Evolutionary conservation across 2,113 vertebrate genomes (phyloP).

Genomic region (Merops nubicus): DNA sequence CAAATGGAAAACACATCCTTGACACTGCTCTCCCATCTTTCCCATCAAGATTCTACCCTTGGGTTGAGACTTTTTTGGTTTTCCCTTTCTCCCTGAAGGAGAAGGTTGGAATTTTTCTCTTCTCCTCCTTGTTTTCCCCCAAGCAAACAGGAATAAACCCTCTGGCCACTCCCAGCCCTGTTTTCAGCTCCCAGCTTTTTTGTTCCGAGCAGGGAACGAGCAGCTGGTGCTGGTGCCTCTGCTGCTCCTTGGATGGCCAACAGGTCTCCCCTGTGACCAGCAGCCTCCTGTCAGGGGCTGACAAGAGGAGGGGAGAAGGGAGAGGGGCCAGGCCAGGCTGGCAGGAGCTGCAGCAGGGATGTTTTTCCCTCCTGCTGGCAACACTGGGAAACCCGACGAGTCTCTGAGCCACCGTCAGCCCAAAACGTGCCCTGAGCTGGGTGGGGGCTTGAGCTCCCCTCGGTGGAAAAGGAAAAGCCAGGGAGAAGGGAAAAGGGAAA

Average conservation of each 20-base stretch:
- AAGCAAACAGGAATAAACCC: background rate
- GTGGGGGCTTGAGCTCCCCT: background rate
- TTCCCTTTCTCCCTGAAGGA: background rate
- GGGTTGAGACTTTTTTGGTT: background rate
- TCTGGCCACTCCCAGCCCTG: background rate
- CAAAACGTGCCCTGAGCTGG: background rate
- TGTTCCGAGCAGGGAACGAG: too few species aligned
- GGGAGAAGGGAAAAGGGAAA: too few species aligned
- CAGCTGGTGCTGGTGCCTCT: too few species aligned
- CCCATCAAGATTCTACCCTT: background rate
- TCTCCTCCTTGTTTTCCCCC: background rate
- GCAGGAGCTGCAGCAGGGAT: background rate
- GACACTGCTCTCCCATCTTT: background rate
- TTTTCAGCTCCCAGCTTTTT: background rate
- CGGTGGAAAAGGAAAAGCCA: too few species aligned
- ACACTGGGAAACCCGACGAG: too few species aligned
- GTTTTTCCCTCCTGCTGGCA: background rate
- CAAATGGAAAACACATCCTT: background rate
- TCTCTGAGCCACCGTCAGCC: background rate
- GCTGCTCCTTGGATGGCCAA: slow-evolving; percentile 47
- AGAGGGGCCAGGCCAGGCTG: background rate
- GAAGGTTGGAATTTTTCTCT: background rate
- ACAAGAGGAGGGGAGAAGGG: background rate
- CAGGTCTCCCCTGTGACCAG: slow-evolving; percentile 57
- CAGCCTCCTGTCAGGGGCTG: slow-evolving; percentile 15